Evolutionary conservation across 2,888 invertebrate species (phyloP).

Genomic region (Pseudolycoriella hygida): DNA sequence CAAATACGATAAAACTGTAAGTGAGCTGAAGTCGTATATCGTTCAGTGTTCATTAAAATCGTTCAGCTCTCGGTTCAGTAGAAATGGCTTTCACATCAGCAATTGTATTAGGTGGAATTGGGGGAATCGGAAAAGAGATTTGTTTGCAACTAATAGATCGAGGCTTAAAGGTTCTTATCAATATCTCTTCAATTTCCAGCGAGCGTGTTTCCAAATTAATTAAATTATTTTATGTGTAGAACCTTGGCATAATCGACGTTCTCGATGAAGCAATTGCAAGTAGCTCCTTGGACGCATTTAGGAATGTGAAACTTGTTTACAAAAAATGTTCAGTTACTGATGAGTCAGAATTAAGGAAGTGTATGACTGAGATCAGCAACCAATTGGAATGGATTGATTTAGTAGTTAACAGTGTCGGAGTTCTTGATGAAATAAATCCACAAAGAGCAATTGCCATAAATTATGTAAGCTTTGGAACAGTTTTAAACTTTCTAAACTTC

Average conservation of each 20-base stretch:
- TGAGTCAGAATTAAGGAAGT: not conserved
- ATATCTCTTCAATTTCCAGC: no score
- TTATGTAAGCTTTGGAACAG: not conserved
- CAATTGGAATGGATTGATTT: not conserved
- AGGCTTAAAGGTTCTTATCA: no score
- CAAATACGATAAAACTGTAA: no score
- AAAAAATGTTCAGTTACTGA: not conserved
- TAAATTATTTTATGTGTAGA: no score
- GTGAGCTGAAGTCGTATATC: no score
- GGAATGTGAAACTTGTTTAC: not conserved
- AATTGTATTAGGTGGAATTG: no score
- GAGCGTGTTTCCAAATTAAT: no score
- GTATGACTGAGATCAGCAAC: not conserved
- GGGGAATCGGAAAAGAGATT: no score
- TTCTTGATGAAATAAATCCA: not conserved
- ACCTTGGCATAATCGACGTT: not conserved
- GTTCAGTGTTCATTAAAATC: no score
- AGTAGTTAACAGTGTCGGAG: not conserved
- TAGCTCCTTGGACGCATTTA: not conserved
- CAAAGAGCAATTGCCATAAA: not conserved
- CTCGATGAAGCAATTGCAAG: not conserved
- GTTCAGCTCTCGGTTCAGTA: no score
- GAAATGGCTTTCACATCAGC: no score
- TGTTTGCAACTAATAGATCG: no score
- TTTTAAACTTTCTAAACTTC: not conserved